phyloP scores from a whole-genome alignment of 53 echinoderm and acorn worm genomes.

The Mesocentrotus franciscanus region DNA sequence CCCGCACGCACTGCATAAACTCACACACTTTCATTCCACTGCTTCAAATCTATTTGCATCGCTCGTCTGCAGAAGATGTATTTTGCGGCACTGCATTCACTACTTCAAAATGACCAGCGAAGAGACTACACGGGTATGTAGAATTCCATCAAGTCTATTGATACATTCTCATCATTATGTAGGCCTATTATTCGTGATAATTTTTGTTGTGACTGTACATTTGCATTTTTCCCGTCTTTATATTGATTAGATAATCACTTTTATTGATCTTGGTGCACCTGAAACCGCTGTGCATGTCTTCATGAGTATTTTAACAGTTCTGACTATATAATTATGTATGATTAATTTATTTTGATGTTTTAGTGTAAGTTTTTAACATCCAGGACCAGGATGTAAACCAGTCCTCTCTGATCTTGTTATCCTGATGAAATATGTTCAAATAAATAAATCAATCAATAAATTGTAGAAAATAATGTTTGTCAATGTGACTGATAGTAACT shows the following conservation, averaged over 20 bases:
- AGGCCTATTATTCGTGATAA: not conserved
- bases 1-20: not conserved
- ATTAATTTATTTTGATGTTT: too few species aligned
- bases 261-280: not conserved
- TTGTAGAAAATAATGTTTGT: not conserved
- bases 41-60: not conserved
- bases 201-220: not conserved
- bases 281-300: not conserved
- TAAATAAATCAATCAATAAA: too few species aligned
- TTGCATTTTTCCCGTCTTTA: not conserved
- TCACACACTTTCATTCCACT: conserved; percentile 24
- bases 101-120: not conserved
- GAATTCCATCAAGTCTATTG: not conserved
- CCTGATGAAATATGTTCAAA: too few species aligned
- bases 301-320: too few species aligned
- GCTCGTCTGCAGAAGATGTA: not conserved
- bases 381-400: too few species aligned
- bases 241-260: conserved; percentile 22
- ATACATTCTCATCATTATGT: not conserved
- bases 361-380: too few species aligned
- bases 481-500: not conserved
- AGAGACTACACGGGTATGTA: conserved; percentile 24
- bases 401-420: too few species aligned
- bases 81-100: not conserved
- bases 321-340: too few species aligned